Conservation (phyloP, 1,140 invertebrate genomes). For the Schlechtendalia chinensis region DNA sequence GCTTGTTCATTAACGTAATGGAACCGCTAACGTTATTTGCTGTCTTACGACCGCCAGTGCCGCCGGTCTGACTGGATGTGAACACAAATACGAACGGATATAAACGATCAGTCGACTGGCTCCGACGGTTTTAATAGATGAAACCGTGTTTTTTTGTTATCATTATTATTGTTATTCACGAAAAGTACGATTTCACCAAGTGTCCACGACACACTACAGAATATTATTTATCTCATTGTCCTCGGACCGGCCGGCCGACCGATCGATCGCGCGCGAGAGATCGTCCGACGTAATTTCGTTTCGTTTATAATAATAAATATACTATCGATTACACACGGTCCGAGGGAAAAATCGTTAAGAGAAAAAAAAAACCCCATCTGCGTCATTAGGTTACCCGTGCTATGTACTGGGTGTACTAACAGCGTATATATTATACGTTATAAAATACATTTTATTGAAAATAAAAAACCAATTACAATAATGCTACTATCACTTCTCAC, state of each 20-base stretch:
- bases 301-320: not conserved
- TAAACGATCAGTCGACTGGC: too few relatives aligned
- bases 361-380: not conserved
- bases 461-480: conserved; percentile 36
- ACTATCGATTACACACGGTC: not conserved
- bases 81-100: too few relatives aligned
- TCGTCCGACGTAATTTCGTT: not conserved
- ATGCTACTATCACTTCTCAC: conserved; percentile 38
- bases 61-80: too few relatives aligned
- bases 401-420: not conserved
- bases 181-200: too few relatives aligned
- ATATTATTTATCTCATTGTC: not conserved
- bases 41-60: too few relatives aligned
- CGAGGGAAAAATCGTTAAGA: conserved; percentile 26
- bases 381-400: not conserved
- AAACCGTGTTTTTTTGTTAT: too few relatives aligned
- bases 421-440: not conserved
- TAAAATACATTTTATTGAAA: conserved; percentile 36
- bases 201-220: too few relatives aligned
- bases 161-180: too few relatives aligned
- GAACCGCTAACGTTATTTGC: too few relatives aligned
- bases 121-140: too few relatives aligned
- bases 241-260: not conserved
- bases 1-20: too few relatives aligned
- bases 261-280: too few relatives aligned